A percentile compares a stretch with the other conserved stretches of the same genome.
Conservation (phyloP, 2,797 vertebrate species). For the Parotocinclus haroldoi region DNA sequence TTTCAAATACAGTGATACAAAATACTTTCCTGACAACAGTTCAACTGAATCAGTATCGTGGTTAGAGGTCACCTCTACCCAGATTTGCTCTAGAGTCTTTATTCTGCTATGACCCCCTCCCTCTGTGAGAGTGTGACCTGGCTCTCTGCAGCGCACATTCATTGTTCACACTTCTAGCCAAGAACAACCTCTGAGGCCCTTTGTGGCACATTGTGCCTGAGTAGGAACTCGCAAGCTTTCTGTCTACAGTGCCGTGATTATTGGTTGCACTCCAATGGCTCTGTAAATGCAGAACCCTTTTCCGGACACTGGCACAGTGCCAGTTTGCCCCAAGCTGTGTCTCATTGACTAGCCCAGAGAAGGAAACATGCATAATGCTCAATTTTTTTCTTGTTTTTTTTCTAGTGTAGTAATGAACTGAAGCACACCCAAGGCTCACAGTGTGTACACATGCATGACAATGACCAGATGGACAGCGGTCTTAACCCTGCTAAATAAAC, state of each 20-base stretch:
- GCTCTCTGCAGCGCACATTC: slow-evolving; percentile 33
- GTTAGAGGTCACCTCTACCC: no score
- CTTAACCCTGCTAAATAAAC: slow-evolving; percentile 25
- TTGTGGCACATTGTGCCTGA: slow-evolving; percentile 35
- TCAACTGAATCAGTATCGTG: no score
- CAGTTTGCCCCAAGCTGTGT: slow-evolving; percentile 50
- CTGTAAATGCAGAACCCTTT: slow-evolving; percentile 56
- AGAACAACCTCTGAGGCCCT: slow-evolving; percentile 37
- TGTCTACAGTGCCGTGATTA: slow-evolving; percentile 35
- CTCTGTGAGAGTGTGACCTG: slow-evolving; percentile 20
- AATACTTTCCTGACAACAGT: no score
- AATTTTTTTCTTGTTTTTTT: slow-evolving; percentile 12
- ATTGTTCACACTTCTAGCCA: slow-evolving; percentile 35
- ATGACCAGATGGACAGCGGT: slow-evolving; percentile 1
- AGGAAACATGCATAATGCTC: slow-evolving; percentile 26
- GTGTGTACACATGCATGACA: slow-evolving; percentile 11
- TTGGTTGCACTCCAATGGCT: slow-evolving; percentile 49
- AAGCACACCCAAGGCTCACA: slow-evolving; percentile 10
- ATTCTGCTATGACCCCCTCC: neutral
- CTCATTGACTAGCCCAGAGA: slow-evolving; percentile 51
- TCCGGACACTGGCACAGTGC: slow-evolving; percentile 48
- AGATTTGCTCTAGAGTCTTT: no score
- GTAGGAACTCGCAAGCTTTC: slow-evolving; percentile 31
- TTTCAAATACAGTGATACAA: no score
- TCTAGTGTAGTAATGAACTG: slow-evolving; percentile 20